Evolutionary conservation across 64 coral and sea anemone genomes (phyloP), one percentile per base, ranked within the genome.

Genomic region (Anthopleura sola): DNA sequence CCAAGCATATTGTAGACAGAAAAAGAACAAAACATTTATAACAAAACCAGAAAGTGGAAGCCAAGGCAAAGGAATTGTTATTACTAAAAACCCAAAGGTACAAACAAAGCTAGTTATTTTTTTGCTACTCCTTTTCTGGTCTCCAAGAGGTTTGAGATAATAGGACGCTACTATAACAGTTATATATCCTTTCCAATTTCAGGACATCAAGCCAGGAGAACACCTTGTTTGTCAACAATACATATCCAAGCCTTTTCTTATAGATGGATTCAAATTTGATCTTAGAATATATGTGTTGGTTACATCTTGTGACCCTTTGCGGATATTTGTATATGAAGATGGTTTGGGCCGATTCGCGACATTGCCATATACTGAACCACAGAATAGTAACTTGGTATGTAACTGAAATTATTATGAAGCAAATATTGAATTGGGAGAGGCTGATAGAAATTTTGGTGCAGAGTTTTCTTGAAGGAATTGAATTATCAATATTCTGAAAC

Each of bases 211-310:
- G 75, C 92, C 96, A 36, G 95, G 95, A 62, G 95, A 98, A n/a
- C 95, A 98, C 49, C 81, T 94, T 60, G 86, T 98, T 39, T 98
- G 92, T 66, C 95, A 98, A 53, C 95, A 98, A 80, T 94, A 98
- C 56, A 83, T 94, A 28, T 91, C 89, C 39, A 98, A 98, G 60
- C 96, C 96, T 47, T 94, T 94, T 98, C 92, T 94, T 44, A 98
- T 98, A 55, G 92, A 98, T 85, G 96, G 96, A 50, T 98, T 94
- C 46, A 98, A 98, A 84, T 98, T 98, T 92, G 96, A 98, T 74
- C 55, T 91, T 24, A 84, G 92, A 80, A 94, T 98, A 37, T 98
- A 98, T 81, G 90, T 98, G 49, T 80, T 99, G 77, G 87, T 99
- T 11, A 94, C 97, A 18, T 99, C 97, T 24, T 99, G 92, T 94